Evolutionary conservation across 2,888 invertebrate species (phyloP), one percentile per base, ranked within the genome.

Genomic region (Malthinus flaveolus): DNA sequence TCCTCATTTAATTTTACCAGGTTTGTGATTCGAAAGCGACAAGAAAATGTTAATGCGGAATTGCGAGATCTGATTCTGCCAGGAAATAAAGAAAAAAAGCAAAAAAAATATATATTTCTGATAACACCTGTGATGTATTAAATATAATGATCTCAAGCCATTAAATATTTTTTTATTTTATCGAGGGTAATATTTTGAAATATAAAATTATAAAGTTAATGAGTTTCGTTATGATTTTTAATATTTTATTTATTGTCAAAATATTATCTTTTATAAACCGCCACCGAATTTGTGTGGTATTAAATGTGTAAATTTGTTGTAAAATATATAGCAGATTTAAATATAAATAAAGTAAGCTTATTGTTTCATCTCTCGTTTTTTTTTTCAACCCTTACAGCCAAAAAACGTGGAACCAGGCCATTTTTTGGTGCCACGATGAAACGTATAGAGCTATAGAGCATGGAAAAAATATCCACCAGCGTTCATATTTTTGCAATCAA

Each of bases 101-200:
- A 66, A 65, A 62, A 70, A 68, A 68, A 68, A 69, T 70, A 69
- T 68, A 79, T 59, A 46, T 77, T 80, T 79, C 79, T 81, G 73
- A 78, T 80, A 81, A 84, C 83, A 83, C 83, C 84, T 85, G 84
- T 85, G 84, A 84, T 84, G 84, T 84, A 84, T 84, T 84, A 84
- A 83, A 82, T 82, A 42, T 42, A 42, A 83, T 84, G 85, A 85
- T 85, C 84, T 84, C 84, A 82, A 79, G 80, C 81, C 79, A 81
- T 82, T 64, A 61, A 52, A 54, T 64, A 55, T 61, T 58, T 56
- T 56, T 56, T 56, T 59, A 49, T 54, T 52, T 55, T 45, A 45
- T 32, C 10, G n/a, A 5, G 39, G 15, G 23, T 42, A 23, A 42
- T 42, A 42, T 42, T 42, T 42, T 42, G 13, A 23, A 15, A 23